These are phyloP conservation scores for Petrolisthes manimaculis DNA, from an alignment of 2,888 invertebrate species.

Conservation along the genomic window DNA sequence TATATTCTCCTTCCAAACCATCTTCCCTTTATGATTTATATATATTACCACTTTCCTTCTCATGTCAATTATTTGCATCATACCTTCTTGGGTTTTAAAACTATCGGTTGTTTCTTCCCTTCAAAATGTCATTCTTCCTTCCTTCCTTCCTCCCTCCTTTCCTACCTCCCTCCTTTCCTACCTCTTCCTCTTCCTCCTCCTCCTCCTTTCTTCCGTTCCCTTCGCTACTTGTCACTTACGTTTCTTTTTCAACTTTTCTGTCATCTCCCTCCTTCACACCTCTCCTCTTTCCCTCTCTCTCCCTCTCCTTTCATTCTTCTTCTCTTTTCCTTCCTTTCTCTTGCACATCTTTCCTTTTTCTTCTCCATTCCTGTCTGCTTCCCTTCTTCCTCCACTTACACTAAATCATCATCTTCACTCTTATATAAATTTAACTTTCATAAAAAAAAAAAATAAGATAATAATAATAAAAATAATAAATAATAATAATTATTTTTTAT, in stretches of 20 bases:
- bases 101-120: too few species aligned
- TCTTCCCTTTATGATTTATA: neutral
- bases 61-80: too few species aligned
- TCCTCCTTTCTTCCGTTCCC: neutral
- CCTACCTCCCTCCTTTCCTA: neutral
- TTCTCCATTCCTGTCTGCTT: neutral
- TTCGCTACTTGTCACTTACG: neutral
- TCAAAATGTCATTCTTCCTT: neutral
- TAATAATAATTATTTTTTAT: neutral
- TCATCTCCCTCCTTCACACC: neutral
- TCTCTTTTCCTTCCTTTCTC: neutral
- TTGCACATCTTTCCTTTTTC: neutral
- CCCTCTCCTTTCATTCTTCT: neutral
- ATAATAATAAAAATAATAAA: too few species aligned
- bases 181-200: neutral
- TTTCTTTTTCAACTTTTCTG: neutral
- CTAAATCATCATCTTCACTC: too few species aligned
- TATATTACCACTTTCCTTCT: too few species aligned
- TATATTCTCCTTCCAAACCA: neutral
- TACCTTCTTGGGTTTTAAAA: too few species aligned
- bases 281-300: neutral
- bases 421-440: too few species aligned
- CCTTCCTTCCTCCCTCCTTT: neutral
- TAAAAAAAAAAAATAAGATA: too few species aligned
- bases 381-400: neutral